Conservation (phyloP, 2,888 invertebrate species). For the Trissonchulus sp. region DNA sequence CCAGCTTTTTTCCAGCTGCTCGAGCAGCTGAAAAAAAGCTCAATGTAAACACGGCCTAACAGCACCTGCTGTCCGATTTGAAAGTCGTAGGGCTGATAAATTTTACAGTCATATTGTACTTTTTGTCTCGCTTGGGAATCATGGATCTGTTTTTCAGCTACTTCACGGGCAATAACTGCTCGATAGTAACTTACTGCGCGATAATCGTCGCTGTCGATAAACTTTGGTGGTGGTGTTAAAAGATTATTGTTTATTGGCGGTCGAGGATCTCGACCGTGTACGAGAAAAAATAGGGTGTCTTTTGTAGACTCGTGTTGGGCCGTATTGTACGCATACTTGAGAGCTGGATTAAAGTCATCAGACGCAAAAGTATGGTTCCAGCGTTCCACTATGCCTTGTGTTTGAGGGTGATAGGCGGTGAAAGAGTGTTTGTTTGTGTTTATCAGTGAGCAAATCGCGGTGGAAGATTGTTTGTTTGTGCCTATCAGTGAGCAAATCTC, state of each 20-base stretch:
- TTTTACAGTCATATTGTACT: background rate
- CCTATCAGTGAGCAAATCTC: background rate
- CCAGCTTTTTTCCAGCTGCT: no score
- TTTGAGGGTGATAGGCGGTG: constrained; percentile 27
- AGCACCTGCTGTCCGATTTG: constrained; percentile 6
- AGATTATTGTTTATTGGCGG: constrained; percentile 17
- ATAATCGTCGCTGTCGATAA: background rate
- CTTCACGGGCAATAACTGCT: background rate
- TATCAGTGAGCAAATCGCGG: no score
- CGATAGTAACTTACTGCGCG: background rate
- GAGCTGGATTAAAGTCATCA: constrained; percentile 32
- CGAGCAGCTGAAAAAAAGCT: no score
- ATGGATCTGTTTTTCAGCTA: background rate
- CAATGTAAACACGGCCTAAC: no score
- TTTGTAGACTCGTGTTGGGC: constrained; percentile 28
- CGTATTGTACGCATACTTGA: constrained; percentile 33
- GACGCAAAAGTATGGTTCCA: constrained; percentile 31
- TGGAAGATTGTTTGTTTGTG: background rate
- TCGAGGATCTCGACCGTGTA: constrained; percentile 26
- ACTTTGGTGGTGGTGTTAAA: background rate
- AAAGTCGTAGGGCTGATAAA: background rate
- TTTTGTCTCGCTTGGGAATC: constrained; percentile 12
- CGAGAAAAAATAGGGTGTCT: constrained; percentile 27
- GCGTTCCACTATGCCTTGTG: constrained; percentile 35
- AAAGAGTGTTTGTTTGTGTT: no score